phyloP scores from a whole-genome alignment of 2,888 invertebrate genomes.

The Lagria hirta region DNA sequence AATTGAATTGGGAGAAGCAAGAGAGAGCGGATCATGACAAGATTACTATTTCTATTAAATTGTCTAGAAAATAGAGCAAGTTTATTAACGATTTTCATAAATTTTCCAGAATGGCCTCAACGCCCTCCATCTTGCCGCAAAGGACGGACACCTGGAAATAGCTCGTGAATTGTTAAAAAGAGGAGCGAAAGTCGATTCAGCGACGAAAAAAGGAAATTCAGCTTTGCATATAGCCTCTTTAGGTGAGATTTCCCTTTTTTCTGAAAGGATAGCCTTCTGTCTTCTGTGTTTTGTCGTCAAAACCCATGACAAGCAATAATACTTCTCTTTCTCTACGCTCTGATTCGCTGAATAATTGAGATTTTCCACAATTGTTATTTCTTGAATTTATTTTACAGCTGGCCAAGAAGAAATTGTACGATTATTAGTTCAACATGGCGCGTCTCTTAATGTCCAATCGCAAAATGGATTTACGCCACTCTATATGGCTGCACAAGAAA shows the following conservation, averaged over 20 bases:
- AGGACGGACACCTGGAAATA: constrained; percentile 96
- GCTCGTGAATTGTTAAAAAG: constrained; percentile 90
- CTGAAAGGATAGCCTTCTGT: too few relatives aligned
- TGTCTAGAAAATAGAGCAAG: too few relatives aligned
- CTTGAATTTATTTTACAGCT: constrained; percentile 56
- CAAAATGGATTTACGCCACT: constrained; percentile 99
- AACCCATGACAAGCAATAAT: too few relatives aligned
- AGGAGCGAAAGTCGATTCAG: constrained; percentile 94
- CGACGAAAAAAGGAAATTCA: constrained; percentile 99
- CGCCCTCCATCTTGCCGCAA: constrained; percentile 96
- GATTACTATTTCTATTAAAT: too few relatives aligned
- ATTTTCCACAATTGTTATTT: constrained; percentile 7
- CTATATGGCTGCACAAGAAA: constrained; percentile 99
- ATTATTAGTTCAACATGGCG: constrained; percentile 88
- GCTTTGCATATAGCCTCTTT: constrained; percentile 98
- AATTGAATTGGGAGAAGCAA: too few relatives aligned
- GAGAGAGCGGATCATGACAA: too few relatives aligned
- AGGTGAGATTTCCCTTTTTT: constrained; percentile 33
- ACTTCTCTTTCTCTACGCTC: too few relatives aligned
- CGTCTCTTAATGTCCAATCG: constrained; percentile 97
- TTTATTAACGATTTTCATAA: too few relatives aligned
- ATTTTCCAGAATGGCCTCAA: constrained; percentile 93
- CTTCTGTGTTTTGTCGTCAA: too few relatives aligned
- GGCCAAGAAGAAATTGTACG: constrained; percentile 97
- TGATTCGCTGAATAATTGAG: constrained; percentile 25